Conservation (phyloP, 2,113 vertebrate genomes). For the Saccopteryx bilineata region DNA sequence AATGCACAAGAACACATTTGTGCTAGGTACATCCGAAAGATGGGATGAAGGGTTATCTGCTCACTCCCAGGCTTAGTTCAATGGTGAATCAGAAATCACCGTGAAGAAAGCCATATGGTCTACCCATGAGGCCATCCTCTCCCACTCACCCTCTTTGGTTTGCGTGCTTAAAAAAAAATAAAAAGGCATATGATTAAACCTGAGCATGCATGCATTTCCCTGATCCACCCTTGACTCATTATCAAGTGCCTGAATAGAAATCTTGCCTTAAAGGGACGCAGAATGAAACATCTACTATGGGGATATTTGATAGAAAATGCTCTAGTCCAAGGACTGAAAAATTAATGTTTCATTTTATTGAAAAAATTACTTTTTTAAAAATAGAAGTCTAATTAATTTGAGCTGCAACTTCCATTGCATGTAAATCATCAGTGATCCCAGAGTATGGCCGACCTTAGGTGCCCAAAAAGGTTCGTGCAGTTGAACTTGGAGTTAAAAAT, state of each 20-base stretch:
- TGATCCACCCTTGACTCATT: neutral
- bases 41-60: neutral
- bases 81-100: neutral
- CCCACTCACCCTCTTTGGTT: rapidly evolving
- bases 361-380: neutral
- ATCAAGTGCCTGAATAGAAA: neutral
- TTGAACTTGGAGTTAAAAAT: neutral
- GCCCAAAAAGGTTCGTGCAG: neutral
- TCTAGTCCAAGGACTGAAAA: neutral
- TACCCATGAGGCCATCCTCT: rapidly evolving
- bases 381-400: neutral
- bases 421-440: neutral
- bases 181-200: neutral
- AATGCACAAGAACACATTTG: conserved; percentile 72
- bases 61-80: neutral
- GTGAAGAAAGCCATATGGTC: no score
- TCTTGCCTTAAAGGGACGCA: neutral
- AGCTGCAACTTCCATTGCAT: neutral
- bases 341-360: neutral
- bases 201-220: neutral
- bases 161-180: neutral
- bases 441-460: neutral
- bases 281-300: neutral
- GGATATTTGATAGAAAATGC: neutral
- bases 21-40: neutral